Conservation (phyloP, 2,888 invertebrate genomes). For the Sericinus montela region DNA sequence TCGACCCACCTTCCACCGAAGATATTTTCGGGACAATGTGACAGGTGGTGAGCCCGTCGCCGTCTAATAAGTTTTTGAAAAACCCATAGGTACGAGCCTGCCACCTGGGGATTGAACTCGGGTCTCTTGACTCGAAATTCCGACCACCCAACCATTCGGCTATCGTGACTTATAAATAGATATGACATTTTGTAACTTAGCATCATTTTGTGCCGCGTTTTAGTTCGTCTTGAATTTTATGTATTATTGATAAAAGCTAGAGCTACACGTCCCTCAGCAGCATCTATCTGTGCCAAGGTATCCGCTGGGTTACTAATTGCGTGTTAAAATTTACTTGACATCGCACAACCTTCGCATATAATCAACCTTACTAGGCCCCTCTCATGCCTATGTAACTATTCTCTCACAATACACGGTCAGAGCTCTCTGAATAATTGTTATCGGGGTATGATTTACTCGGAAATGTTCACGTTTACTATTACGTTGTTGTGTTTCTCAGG, state of each 20-base stretch:
- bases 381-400: constrained; percentile 27
- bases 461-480: constrained; percentile 47
- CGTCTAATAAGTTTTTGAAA: too few species aligned
- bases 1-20: too few species aligned
- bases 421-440: constrained; percentile 38
- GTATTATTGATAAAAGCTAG: constrained; percentile 25
- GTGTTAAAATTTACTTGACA: constrained; percentile 76
- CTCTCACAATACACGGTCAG: constrained; percentile 35
- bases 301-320: constrained; percentile 67
- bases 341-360: constrained; percentile 60
- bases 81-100: too few species aligned
- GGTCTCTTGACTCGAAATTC: too few species aligned
- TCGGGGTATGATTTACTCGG: constrained; percentile 49
- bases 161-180: too few species aligned
- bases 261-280: constrained; percentile 45
- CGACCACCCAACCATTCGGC: too few species aligned
- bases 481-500: constrained; percentile 64
- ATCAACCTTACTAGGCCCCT: constrained; percentile 43
- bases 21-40: too few species aligned
- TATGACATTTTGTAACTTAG: neutral
- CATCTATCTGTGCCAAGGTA: constrained; percentile 68
- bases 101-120: too few species aligned
- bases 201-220: neutral
- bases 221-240: constrained; percentile 22
- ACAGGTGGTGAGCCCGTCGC: too few species aligned